These are phyloP conservation scores for Halictus ligatus DNA, from an alignment of 2,888 invertebrate genomes.

Conservation along the genomic window DNA sequence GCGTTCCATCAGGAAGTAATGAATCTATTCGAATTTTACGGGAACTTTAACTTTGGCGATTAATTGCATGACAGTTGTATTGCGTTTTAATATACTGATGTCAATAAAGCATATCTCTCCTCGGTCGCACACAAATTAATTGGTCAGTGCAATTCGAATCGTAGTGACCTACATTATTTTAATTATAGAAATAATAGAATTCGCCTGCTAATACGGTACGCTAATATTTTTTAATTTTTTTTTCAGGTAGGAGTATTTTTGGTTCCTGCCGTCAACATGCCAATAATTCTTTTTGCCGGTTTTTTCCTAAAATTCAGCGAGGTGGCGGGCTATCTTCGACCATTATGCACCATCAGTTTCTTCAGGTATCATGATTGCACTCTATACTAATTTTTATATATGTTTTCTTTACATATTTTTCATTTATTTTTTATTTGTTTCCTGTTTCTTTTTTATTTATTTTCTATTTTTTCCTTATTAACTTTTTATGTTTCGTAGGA, in stretches of 20 bases:
- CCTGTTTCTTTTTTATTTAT: no score
- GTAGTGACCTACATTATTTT: not conserved
- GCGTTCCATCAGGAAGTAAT: conserved; percentile 88
- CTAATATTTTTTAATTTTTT: conserved; percentile 70
- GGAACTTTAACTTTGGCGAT: not conserved
- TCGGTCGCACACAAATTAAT: not conserved
- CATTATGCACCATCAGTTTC: conserved; percentile 90
- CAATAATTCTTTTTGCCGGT: conserved; percentile 93
- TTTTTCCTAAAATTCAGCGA: conserved; percentile 92
- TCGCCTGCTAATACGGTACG: not conserved
- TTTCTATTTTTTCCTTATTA: not conserved
- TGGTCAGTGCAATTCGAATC: not conserved
- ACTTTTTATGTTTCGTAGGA: not conserved
- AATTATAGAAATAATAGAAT: not conserved
- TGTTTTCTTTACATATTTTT: not conserved
- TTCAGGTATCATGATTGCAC: conserved; percentile 83
- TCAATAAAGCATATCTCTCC: not conserved
- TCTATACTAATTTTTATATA: not conserved
- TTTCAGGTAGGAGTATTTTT: conserved; percentile 91
- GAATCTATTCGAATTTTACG: not conserved
- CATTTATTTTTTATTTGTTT: not conserved
- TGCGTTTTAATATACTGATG: no score
- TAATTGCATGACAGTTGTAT: not conserved
- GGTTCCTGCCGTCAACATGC: conserved; percentile 91
- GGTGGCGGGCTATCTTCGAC: conserved; percentile 89